Evolutionary conservation across 2,113 vertebrate species (phyloP), one percentile per base, ranked within the genome.

Genomic region (Crotalus helleri): DNA sequence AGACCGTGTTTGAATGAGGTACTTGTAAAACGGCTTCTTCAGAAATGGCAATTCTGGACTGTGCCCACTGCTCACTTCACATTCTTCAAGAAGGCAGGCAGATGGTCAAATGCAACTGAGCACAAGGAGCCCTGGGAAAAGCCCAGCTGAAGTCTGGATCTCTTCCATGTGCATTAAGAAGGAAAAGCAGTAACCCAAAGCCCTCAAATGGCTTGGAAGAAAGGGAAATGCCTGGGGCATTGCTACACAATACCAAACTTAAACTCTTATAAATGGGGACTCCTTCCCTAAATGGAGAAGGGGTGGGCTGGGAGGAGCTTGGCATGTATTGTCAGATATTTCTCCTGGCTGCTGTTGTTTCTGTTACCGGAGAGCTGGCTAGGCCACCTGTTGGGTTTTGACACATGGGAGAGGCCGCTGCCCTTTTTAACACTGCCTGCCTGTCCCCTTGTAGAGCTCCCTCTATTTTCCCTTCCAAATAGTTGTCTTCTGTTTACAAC

Each of bases 401-500:
- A 95, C 93, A 91, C 96, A 0, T 55, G 39, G 94, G 59, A 89
- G 95, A 95, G 53, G 59, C 95, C 0, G 90, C 94, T 97, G 97
- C 95, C 96, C 96, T 97, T 96, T 97, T 95, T 1, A 93, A 87
- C 97, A 94, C 96, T 15, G 90, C 94, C 96, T 91, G 0, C 81
- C 94, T 61, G n/a, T 90, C 88, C 17, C 89, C 93, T 46, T 23
- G 26, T 44, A 4, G 29, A 26, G 81, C 19, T 93, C 90, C 96
- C 51, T 95, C 92, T 90, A 58, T 2, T 85, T 90, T 59, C 93
- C 94, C 93, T 87, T 95, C 64, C 33, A 51, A 61, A 81, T 90
- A 24, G 53, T 85, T 39, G 93, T 94, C 92, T 96, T 96, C 96
- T 96, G 96, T 97, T 94, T 85, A 97, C 97, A 97, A 94, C 92